Conservation (phyloP, 2,113 vertebrate genomes). For the Pituophis catenifer region DNA sequence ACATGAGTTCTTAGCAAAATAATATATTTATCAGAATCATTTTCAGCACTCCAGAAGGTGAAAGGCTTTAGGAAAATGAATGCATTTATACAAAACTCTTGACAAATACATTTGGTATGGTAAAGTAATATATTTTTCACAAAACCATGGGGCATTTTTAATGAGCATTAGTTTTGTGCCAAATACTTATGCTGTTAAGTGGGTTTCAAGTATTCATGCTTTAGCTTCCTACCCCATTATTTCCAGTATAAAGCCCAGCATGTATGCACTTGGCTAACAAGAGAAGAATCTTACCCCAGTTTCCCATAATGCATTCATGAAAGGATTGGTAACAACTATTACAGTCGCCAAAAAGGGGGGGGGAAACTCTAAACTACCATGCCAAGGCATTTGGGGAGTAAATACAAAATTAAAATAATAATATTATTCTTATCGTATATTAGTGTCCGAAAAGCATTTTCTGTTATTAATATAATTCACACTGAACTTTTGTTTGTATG, state of each 20-base stretch:
- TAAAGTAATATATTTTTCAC: slow-evolving; percentile 41
- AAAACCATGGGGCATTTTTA: slow-evolving; percentile 34
- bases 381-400: slow-evolving; percentile 60
- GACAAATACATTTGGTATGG: slow-evolving; percentile 42
- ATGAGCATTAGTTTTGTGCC: slow-evolving; percentile 39
- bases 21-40: slow-evolving; percentile 26
- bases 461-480: slow-evolving; percentile 63
- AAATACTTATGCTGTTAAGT: slow-evolving; percentile 47
- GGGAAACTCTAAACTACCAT: slow-evolving; percentile 51
- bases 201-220: slow-evolving; percentile 58
- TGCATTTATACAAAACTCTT: slow-evolving; percentile 29
- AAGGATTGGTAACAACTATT: slow-evolving; percentile 70
- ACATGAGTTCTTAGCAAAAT: slow-evolving; percentile 42
- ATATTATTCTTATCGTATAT: slow-evolving; percentile 55
- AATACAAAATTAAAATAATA: slow-evolving; percentile 66
- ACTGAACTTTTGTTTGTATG: slow-evolving; percentile 37
- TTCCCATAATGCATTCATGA: slow-evolving; percentile 73
- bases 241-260: slow-evolving; percentile 70
- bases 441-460: slow-evolving; percentile 57
- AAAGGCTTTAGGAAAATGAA: slow-evolving; percentile 38
- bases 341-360: slow-evolving; percentile 39
- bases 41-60: slow-evolving; percentile 29
- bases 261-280: slow-evolving; percentile 68
- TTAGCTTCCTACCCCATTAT: slow-evolving; percentile 56
- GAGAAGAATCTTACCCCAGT: slow-evolving; percentile 66